A percentile compares a stretch with the other conserved stretches of the same genome.
Conservation (phyloP, 2,797 vertebrate genomes). For the Enoplosus armatus region DNA sequence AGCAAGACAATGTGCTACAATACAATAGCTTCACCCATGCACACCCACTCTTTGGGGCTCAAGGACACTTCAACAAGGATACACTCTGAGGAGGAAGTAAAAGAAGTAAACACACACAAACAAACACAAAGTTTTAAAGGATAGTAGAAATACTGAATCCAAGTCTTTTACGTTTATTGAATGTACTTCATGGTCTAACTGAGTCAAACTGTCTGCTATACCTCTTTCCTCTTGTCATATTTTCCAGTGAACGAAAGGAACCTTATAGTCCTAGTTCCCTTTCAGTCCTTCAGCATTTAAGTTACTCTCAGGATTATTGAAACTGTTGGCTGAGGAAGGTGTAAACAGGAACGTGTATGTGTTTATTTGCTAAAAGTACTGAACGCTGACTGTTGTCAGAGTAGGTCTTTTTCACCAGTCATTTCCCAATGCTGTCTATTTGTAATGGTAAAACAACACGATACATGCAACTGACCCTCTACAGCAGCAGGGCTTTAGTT, state of each 20-base stretch:
- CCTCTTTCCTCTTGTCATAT: background rate
- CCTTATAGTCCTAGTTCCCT: background rate
- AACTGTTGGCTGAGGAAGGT: background rate
- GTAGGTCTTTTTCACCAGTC: background rate
- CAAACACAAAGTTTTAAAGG: background rate
- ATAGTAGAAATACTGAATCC: background rate
- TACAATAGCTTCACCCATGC: too few species aligned
- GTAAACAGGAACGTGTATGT: background rate
- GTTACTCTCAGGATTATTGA: background rate
- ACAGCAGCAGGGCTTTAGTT: background rate
- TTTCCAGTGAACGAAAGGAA: background rate
- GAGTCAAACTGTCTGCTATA: too few species aligned
- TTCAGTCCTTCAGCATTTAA: background rate
- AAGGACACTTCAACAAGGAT: background rate
- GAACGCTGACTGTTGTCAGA: background rate
- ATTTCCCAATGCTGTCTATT: background rate
- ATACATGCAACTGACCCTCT: background rate
- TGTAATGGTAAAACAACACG: background rate
- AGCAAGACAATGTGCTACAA: background rate
- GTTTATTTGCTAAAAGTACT: constrained; percentile 1
- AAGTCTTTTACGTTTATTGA: background rate
- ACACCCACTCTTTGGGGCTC: background rate
- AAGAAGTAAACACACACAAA: background rate
- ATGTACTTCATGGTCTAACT: too few species aligned
- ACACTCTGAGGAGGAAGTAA: background rate